phyloP scores from a whole-genome alignment of 2,113 vertebrate species.

The Heptranchias perlo region DNA sequence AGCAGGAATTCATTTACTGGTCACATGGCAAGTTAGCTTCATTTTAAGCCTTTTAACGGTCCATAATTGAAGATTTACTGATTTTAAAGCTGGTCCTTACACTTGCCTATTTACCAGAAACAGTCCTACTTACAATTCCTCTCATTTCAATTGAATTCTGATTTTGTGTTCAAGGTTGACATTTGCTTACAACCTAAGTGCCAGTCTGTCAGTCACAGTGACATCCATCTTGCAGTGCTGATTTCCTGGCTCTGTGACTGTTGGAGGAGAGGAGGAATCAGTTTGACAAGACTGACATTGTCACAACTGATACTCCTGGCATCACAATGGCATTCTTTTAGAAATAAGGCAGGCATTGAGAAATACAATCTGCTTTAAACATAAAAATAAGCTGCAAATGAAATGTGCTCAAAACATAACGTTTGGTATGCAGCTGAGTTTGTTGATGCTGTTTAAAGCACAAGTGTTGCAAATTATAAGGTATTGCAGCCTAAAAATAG shows the following conservation, averaged over 20 bases:
- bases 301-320: neutral
- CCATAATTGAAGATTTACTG: neutral
- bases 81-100: neutral
- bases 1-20: neutral
- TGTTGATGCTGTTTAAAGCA: neutral
- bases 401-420: neutral
- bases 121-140: neutral
- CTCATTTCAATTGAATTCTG: neutral
- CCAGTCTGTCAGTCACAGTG: neutral
- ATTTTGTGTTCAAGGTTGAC: neutral
- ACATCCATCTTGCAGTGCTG: neutral
- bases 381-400: neutral
- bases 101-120: neutral
- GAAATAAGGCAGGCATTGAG: neutral
- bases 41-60: neutral
- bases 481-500: neutral
- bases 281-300: neutral
- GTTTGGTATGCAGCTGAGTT: neutral
- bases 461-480: neutral
- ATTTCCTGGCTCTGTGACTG: neutral
- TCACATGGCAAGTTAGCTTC: too few relatives aligned
- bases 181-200: neutral
- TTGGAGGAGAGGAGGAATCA: neutral
- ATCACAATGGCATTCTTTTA: neutral
- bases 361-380: neutral